These are phyloP conservation scores for Muscina levida DNA, from an alignment of 2,888 invertebrate species.

Conservation along the genomic window DNA sequence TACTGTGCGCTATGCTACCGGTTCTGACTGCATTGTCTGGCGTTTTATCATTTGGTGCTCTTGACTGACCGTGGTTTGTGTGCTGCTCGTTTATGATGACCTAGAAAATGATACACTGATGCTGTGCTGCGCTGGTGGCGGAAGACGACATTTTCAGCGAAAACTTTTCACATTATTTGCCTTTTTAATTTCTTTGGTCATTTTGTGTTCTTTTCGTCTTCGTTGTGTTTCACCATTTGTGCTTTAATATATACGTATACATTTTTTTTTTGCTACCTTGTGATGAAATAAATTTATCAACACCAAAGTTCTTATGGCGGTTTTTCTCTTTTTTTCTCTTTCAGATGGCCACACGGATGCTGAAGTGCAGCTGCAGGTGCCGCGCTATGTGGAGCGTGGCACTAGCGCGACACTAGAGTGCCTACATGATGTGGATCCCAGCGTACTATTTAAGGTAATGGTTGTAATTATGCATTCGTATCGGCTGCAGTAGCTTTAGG, in stretches of 20 bases:
- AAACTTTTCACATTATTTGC: slow-evolving; percentile 47
- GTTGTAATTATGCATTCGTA: background rate
- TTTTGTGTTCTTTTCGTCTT: slow-evolving; percentile 35
- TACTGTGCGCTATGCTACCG: slow-evolving; percentile 35
- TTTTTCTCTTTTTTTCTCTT: slow-evolving; percentile 50
- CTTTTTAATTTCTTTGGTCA: slow-evolving; percentile 47
- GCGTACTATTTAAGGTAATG: slow-evolving; percentile 88
- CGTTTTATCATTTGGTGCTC: background rate
- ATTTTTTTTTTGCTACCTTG: slow-evolving; percentile 26
- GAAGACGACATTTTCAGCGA: slow-evolving; percentile 37
- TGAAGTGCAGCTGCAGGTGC: slow-evolving; percentile 85
- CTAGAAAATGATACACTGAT: slow-evolving; percentile 47
- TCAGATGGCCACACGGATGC: slow-evolving; percentile 81
- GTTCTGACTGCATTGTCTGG: too few relatives aligned
- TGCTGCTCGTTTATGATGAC: slow-evolving; percentile 32
- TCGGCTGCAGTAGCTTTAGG: background rate
- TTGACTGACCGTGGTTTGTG: slow-evolving; percentile 45
- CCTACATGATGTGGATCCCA: slow-evolving; percentile 87
- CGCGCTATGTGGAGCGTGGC: slow-evolving; percentile 87
- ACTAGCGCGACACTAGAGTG: slow-evolving; percentile 87
- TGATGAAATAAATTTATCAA: slow-evolving; percentile 55
- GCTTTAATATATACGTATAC: too few relatives aligned
- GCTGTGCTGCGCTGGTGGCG: background rate
- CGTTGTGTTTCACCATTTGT: too few relatives aligned
- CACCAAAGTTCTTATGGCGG: slow-evolving; percentile 26